A percentile compares a stretch with the other conserved stretches of the same genome.
Conservation (phyloP, 1,140 invertebrate species). For the Scylla paramamosain region DNA sequence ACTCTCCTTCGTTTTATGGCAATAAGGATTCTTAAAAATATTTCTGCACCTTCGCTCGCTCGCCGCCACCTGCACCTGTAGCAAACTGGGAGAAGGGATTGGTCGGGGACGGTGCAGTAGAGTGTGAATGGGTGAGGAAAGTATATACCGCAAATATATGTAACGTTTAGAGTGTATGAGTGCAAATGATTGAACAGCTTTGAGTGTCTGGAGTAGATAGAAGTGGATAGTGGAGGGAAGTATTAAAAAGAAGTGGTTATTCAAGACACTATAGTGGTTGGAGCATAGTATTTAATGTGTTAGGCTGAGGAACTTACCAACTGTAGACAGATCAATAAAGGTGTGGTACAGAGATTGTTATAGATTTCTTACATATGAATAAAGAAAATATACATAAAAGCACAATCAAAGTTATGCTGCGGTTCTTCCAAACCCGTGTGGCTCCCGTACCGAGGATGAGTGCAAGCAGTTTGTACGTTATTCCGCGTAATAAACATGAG, state of each 20-base stretch:
- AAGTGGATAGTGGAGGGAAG: background rate
- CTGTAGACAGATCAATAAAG: background rate
- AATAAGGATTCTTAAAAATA: constrained; percentile 25
- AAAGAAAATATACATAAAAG: no score
- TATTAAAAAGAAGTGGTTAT: background rate
- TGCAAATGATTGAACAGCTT: background rate
- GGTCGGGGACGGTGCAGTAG: background rate
- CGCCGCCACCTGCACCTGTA: constrained; percentile 6
- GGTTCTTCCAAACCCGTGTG: no score
- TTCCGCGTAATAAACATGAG: background rate
- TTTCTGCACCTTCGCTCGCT: background rate
- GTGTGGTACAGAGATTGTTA: background rate
- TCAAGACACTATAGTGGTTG: background rate
- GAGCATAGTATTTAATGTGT: background rate
- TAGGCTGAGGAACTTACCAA: background rate
- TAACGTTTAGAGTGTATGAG: background rate
- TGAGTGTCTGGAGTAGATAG: background rate
- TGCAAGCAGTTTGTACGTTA: background rate
- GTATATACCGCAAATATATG: background rate
- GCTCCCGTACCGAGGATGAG: no score
- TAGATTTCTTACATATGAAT: no score
- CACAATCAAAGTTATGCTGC: background rate
- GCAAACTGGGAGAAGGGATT: background rate
- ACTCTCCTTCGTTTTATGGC: constrained; percentile 32
- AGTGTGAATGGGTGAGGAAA: background rate